Evolutionary conservation across 2,113 vertebrate species (phyloP), one percentile per base, ranked within the genome.

Genomic region (Rhodinocichla rosea): DNA sequence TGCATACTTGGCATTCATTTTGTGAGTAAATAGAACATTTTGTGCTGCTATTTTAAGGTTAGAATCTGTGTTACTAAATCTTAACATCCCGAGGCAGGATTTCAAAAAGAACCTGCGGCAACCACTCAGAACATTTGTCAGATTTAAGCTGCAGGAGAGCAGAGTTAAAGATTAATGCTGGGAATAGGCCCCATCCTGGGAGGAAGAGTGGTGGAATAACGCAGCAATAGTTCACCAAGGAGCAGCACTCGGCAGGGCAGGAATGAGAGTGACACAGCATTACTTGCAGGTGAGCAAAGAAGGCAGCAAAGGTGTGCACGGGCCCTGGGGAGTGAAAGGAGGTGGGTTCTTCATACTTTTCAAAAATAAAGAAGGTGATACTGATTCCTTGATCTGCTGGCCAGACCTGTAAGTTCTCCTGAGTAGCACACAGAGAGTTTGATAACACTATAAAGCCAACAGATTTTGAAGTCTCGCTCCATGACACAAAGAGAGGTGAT

Each of bases 1-100:
- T 86, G 94, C 94, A 89, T 94, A 96, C 81, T 63, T 96, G 53
- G 79, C 91, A 91, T 82, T 89, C 92, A 95, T 39, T 53, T 85
- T 86, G 70, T n/a, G 75, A 93, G 86, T 78, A 91, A 92, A 96
- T 35, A 88, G 93, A 87, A 97, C 94, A 90, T 56, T 83, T 93
- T 90, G 94, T 96, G 86, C 96, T 94, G 86, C 92, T 90, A 62
- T 91, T 90, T 91, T 75, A 53, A 83, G 90, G 92, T 49, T 80
- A 94, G 91, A 92, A 91, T 70, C 65, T 56, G 37, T 44, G 56
- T 92, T 95, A 95, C 96, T 62, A 92, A 80, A 93, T 91, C 94
- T 76, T 73, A 87, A 69, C 39, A 79, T 96, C 95, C 94, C 0
- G 19, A 64, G 95, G 95, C 84, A 87, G 75, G 60, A 96, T 96